These are phyloP conservation scores for Sicus ferrugineus DNA, from an alignment of 2,888 invertebrate genomes.

Conservation along the genomic window DNA sequence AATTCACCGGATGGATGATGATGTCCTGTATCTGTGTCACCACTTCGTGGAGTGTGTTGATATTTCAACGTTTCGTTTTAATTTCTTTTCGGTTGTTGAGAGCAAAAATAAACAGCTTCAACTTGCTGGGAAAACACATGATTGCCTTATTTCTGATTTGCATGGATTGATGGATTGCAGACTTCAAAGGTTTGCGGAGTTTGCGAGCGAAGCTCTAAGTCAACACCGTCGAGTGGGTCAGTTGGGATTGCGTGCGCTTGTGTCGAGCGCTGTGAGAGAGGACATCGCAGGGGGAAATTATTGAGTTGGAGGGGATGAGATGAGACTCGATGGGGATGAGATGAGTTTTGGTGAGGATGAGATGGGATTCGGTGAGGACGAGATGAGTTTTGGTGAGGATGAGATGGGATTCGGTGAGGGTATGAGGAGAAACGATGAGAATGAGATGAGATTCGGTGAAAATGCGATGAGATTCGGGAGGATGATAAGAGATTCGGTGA, in stretches of 20 bases:
- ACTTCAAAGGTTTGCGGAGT: conserved; percentile 22
- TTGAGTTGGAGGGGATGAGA: too few relatives aligned
- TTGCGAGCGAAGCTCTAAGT: conserved; percentile 32
- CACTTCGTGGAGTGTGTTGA: conserved; percentile 17
- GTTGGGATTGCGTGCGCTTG: neutral
- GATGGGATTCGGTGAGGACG: too few relatives aligned
- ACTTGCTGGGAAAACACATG: neutral
- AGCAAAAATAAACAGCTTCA: conserved; percentile 2
- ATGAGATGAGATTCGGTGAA: too few relatives aligned
- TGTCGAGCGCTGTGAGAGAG: too few relatives aligned
- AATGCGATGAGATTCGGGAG: too few relatives aligned
- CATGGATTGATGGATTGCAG: neutral
- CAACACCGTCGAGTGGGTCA: conserved; percentile 52
- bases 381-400: too few relatives aligned
- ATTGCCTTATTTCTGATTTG: neutral
- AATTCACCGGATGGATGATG: neutral
- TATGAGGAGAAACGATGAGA: too few relatives aligned
- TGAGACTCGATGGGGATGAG: too few relatives aligned
- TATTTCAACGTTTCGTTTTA: conserved; percentile 4
- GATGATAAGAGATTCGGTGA: too few relatives aligned
- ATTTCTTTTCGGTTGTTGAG: neutral
- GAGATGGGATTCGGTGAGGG: too few relatives aligned
- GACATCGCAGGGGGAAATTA: too few relatives aligned
- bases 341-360: too few relatives aligned
- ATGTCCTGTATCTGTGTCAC: conserved; percentile 25